phyloP scores from a whole-genome alignment of 2,888 invertebrate species.

The Helleia helle region DNA sequence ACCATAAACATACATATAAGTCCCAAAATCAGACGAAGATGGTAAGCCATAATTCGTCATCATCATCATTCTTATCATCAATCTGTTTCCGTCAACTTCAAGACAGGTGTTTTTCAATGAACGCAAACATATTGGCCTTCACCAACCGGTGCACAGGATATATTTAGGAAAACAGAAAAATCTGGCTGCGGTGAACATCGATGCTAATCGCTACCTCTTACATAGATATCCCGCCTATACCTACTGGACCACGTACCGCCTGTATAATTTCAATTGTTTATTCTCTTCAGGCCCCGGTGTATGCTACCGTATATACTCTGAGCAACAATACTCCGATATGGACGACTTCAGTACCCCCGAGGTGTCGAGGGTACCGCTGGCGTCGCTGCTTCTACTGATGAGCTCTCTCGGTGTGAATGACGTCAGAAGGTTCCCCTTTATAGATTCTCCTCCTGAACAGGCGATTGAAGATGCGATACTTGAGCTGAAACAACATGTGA shows the following conservation, averaged over 20 bases:
- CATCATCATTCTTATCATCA: too few relatives aligned
- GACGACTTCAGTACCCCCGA: slow-evolving; percentile 93
- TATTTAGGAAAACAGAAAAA: too few relatives aligned
- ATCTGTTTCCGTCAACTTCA: too few relatives aligned
- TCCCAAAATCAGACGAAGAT: too few relatives aligned
- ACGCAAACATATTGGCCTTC: too few relatives aligned
- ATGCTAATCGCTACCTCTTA: too few relatives aligned
- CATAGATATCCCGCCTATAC: too few relatives aligned
- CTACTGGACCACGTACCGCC: neutral
- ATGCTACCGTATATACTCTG: slow-evolving; percentile 92
- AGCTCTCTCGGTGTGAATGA: slow-evolving; percentile 94
- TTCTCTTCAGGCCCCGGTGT: slow-evolving; percentile 86
- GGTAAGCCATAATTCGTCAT: too few relatives aligned
- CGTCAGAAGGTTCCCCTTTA: slow-evolving; percentile 93
- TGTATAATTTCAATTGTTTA: neutral
- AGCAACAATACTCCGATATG: slow-evolving; percentile 85
- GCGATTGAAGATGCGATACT: slow-evolving; percentile 90
- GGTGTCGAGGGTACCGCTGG: slow-evolving; percentile 94
- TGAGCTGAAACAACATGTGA: slow-evolving; percentile 89
- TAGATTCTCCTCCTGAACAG: slow-evolving; percentile 91
- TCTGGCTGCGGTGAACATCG: too few relatives aligned
- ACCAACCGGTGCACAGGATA: too few relatives aligned
- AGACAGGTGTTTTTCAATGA: too few relatives aligned
- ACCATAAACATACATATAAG: too few relatives aligned
- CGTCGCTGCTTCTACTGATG: slow-evolving; percentile 93